A percentile compares a stretch with the other conserved stretches of the same genome.
phyloP scores from a whole-genome alignment of 1,140 invertebrate genomes.

The Trichomalopsis sarcophagae region DNA sequence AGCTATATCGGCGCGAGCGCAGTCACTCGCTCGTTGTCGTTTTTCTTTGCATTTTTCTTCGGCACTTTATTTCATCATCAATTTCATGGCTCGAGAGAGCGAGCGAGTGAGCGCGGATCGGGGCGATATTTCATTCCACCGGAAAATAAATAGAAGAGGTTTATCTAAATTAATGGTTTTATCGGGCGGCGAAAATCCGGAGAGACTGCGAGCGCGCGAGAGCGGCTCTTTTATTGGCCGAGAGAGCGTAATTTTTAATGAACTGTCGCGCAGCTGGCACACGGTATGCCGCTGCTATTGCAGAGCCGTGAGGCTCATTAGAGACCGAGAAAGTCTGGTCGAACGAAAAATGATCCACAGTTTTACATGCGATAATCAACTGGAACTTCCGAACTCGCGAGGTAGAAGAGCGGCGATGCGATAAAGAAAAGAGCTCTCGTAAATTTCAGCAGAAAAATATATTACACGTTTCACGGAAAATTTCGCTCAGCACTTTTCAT shows the following conservation, averaged over 20 bases:
- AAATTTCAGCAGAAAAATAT: constrained; percentile 5
- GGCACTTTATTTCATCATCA: constrained; percentile 51
- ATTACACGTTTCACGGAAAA: constrained; percentile 24
- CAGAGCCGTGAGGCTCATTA: background rate
- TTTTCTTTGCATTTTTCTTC: constrained; percentile 51
- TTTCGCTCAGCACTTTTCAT: constrained; percentile 33
- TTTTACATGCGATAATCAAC: no score
- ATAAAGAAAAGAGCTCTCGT: background rate
- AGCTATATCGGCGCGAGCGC: background rate
- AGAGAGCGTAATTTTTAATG: constrained; percentile 41
- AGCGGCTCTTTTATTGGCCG: constrained; percentile 8
- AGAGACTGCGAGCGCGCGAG: background rate
- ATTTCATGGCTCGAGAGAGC: constrained; percentile 44
- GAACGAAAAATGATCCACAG: no score
- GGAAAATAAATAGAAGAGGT: constrained; percentile 50
- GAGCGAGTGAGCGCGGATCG: constrained; percentile 9
- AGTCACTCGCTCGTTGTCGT: constrained; percentile 16
- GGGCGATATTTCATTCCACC: constrained; percentile 44
- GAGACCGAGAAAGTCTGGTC: background rate
- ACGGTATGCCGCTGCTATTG: background rate
- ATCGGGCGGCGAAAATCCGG: constrained; percentile 44
- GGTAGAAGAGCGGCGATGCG: background rate
- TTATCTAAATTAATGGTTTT: constrained; percentile 52
- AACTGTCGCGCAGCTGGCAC: background rate
- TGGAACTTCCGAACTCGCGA: no score